Evolutionary conservation across 2,797 vertebrate species (phyloP), one percentile per base, ranked within the genome.

Genomic region (Emydoidea blandingii): DNA sequence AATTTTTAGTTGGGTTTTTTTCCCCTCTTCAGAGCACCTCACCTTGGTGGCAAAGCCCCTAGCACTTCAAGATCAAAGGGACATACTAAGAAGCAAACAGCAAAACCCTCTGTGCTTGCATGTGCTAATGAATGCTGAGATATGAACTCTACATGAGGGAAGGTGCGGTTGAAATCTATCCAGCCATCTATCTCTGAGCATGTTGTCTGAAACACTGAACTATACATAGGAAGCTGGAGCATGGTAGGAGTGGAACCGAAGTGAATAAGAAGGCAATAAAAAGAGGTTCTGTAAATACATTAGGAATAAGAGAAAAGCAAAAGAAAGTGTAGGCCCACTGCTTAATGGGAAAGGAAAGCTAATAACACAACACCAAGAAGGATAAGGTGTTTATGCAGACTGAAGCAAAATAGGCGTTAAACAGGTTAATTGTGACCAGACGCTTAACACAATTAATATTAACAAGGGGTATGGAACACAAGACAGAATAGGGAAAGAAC

Each of bases 181-280:
- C 96, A 98, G 95, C 98, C 97, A 97, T 97, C 97, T 97, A 97
- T 79, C 96, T 95, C 93, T 92, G 96, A 97, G 96, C 92, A 87
- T 84, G 87, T 56, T 12, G 97, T 95, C 93, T 97, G 74, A 96
- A 97, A 97, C 96, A 96, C 97, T 92, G 96, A 97, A 97, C 96
- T 89, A 97, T 94, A 97, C 97, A 87, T 84, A 96, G 96, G 97
- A 97, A 98, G 95, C 97, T 95, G 93, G 87, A 84, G 88, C 96
- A 88, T 65, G 94, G 96, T 97, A 95, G 92, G 85, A 97, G 94
- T 88, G 87, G 96, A 97, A 98, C 97, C 97, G 94, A 95, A 91
- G 92, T 79, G 84, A 94, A 92, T 92, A 96, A 50, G 6, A 72
- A 41, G 37, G 37, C n/a, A 23, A 41, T 41, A 41, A 72, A 37